Percentiles rank a stretch among this genome's conserved stretches.
Conservation (phyloP, 2,113 vertebrate species). For the Heteronetta atricapilla region DNA sequence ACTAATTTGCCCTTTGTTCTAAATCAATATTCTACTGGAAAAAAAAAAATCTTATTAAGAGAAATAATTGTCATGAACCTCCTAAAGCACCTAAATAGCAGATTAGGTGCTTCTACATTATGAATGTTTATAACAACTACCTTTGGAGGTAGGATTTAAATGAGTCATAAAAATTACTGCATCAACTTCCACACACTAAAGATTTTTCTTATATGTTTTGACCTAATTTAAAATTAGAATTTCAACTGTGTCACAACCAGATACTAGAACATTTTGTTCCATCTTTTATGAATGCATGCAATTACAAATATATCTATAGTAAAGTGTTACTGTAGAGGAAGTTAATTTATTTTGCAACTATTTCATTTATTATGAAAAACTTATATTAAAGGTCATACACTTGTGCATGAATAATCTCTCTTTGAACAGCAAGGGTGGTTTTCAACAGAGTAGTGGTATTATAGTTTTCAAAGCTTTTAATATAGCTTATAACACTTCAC, state of each 20-base stretch:
- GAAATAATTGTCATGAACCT: constrained; percentile 36
- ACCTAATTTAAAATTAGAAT: constrained; percentile 34
- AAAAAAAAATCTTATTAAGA: neutral
- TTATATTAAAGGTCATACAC: neutral
- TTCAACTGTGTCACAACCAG: neutral
- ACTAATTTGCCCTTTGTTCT: neutral
- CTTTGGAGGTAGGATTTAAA: neutral
- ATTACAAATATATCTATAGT: neutral
- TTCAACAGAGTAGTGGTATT: neutral
- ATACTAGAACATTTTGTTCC: constrained; percentile 45
- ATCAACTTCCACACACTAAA: neutral
- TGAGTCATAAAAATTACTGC: constrained; percentile 40
- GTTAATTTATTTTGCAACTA: neutral
- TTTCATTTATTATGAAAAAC: constrained; percentile 3
- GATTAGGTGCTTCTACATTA: neutral
- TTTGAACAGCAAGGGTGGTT: neutral
- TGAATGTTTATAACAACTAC: constrained; percentile 14
- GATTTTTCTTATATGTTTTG: constrained; percentile 1
- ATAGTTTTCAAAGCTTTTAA: neutral
- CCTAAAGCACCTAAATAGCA: neutral
- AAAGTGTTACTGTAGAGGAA: neutral
- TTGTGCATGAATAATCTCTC: neutral
- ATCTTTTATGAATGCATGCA: neutral
- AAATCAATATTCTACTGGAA: constrained; percentile 12
- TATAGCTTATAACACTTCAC: neutral